These are phyloP conservation scores for Boloria euphrosyne DNA, from an alignment of 2,888 invertebrate genomes.

Conservation along the genomic window DNA sequence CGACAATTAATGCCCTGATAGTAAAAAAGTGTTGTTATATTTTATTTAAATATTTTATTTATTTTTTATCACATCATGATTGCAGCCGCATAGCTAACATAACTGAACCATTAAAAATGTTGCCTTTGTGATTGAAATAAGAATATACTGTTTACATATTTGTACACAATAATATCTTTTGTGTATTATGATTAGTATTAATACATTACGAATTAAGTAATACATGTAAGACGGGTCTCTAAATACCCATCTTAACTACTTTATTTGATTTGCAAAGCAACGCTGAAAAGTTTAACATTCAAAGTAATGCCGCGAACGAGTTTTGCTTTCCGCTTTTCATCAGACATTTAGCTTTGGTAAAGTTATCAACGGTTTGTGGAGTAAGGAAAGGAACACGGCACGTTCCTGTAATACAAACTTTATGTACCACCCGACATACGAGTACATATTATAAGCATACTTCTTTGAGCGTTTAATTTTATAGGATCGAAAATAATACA, in stretches of 20 bases:
- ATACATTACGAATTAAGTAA: not conserved
- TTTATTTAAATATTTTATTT: too few species aligned
- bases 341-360: conserved; percentile 24
- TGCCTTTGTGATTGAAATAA: too few species aligned
- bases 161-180: too few species aligned
- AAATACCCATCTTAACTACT: conserved; percentile 13
- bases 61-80: too few species aligned
- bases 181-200: not conserved
- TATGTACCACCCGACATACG: not conserved
- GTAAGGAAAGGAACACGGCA: conserved; percentile 10
- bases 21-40: too few species aligned
- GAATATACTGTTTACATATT: too few species aligned
- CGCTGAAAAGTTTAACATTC: conserved; percentile 24
- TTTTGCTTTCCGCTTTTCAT: conserved; percentile 14
- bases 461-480: not conserved
- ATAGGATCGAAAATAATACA: not conserved
- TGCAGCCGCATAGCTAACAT: too few species aligned
- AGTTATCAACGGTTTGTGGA: conserved; percentile 22
- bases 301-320: conserved; percentile 17
- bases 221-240: conserved; percentile 1
- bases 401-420: conserved; percentile 17
- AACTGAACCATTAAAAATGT: too few species aligned
- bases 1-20: too few species aligned
- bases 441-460: not conserved
- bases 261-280: conserved; percentile 22